A percentile compares a stretch with the other conserved stretches of the same genome.
Conservation (phyloP, 2,113 vertebrate species). For the Microcebus jonahi region DNA sequence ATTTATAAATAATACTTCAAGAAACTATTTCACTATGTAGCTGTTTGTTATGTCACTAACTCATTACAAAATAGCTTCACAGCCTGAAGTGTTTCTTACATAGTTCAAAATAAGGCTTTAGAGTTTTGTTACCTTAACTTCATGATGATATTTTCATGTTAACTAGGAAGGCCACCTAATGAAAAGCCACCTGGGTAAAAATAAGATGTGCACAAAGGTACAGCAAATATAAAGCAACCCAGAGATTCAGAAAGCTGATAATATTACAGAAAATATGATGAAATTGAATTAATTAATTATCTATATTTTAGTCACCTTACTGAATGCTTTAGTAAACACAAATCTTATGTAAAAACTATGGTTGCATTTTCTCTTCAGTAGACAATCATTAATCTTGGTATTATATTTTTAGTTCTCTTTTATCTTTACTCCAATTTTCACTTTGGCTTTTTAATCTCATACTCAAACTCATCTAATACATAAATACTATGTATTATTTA, state of each 20-base stretch:
- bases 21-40: neutral
- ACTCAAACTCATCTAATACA: neutral
- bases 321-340: neutral
- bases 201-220: neutral
- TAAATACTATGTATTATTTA: neutral
- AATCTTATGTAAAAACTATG: neutral
- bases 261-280: neutral
- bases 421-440: neutral
- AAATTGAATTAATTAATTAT: slow-evolving; percentile 18
- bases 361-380: neutral
- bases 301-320: neutral
- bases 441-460: neutral
- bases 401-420: neutral
- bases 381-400: accelerated
- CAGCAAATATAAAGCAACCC: slow-evolving; percentile 13
- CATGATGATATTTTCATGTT: slow-evolving; percentile 57
- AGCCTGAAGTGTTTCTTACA: slow-evolving; percentile 17
- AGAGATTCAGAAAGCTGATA: neutral
- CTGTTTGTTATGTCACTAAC: neutral
- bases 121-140: neutral
- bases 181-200: slow-evolving; percentile 22
- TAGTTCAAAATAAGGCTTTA: slow-evolving; percentile 55
- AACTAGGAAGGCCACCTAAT: neutral
- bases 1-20: slow-evolving; percentile 3
- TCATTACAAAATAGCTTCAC: slow-evolving; percentile 50